phyloP scores from a whole-genome alignment of 1,140 invertebrate species.

The Drosophila equinoxialis region DNA sequence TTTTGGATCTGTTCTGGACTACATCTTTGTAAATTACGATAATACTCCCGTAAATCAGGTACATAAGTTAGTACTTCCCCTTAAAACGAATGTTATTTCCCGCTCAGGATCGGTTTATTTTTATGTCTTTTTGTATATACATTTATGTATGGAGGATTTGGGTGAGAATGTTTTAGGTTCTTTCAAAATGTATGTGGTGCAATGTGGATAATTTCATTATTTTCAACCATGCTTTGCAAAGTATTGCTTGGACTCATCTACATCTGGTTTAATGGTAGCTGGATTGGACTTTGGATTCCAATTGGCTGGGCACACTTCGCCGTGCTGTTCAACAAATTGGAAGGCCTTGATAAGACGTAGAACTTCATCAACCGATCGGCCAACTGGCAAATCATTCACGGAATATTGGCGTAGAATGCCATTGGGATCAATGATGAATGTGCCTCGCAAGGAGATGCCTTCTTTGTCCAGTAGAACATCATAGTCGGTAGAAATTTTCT shows the following conservation, averaged over 20 bases:
- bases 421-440: slow-evolving; percentile 86
- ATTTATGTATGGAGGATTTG: slow-evolving; percentile 5
- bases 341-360: slow-evolving; percentile 95
- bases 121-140: slow-evolving; percentile 33
- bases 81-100: background rate
- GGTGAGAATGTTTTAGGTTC: slow-evolving; percentile 30
- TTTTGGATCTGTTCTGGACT: too few species aligned
- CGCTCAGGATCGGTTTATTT: background rate
- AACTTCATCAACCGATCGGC: slow-evolving; percentile 95
- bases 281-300: slow-evolving; percentile 90
- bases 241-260: slow-evolving; percentile 90
- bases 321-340: slow-evolving; percentile 96
- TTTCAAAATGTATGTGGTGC: slow-evolving; percentile 13
- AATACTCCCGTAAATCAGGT: too few species aligned
- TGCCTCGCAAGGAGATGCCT: slow-evolving; percentile 93
- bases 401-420: slow-evolving; percentile 91
- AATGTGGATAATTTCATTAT: background rate
- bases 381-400: slow-evolving; percentile 95
- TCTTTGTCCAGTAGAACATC: slow-evolving; percentile 93
- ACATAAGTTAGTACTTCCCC: background rate
- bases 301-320: slow-evolving; percentile 95
- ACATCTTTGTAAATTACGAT: too few species aligned
- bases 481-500: slow-evolving; percentile 93
- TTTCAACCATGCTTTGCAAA: slow-evolving; percentile 86
- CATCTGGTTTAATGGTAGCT: slow-evolving; percentile 93